Conservation (phyloP, 1,140 invertebrate genomes). For the Drosophila asahinai region DNA sequence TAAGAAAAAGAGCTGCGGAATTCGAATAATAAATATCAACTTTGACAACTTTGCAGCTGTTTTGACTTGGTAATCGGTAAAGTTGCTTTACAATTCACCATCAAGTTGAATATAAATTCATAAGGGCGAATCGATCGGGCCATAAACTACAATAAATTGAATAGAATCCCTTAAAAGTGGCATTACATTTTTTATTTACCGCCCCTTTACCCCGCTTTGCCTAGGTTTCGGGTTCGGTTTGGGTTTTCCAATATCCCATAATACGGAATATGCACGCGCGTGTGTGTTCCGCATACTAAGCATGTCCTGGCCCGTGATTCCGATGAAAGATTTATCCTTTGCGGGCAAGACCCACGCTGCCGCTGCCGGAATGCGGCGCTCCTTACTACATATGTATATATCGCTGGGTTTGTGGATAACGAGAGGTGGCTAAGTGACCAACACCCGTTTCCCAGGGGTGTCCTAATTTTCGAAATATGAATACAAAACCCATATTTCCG, state of each 20-base stretch:
- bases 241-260: conserved; percentile 54
- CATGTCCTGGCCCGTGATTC: conserved; percentile 58
- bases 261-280: conserved; percentile 34
- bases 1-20: too few species aligned
- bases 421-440: conserved; percentile 61
- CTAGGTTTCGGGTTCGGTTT: background rate
- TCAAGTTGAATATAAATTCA: conserved; percentile 53
- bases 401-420: conserved; percentile 3
- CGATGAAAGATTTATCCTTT: conserved; percentile 69
- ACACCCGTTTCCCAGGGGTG: conserved; percentile 68
- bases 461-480: conserved; percentile 81
- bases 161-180: conserved; percentile 62
- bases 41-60: conserved; percentile 1
- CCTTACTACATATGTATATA: conserved; percentile 19
- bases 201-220: background rate
- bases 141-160: conserved; percentile 70
- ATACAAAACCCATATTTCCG: conserved; percentile 70
- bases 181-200: conserved; percentile 36
- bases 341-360: conserved; percentile 6
- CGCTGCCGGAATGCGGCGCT: background rate
- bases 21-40: background rate
- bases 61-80: conserved; percentile 2
- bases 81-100: conserved; percentile 1
- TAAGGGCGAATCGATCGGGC: conserved; percentile 48
- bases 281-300: conserved; percentile 64